Evolutionary conservation across 2,797 vertebrate genomes (phyloP).

Genomic region (Eutrigla gurnardus): DNA sequence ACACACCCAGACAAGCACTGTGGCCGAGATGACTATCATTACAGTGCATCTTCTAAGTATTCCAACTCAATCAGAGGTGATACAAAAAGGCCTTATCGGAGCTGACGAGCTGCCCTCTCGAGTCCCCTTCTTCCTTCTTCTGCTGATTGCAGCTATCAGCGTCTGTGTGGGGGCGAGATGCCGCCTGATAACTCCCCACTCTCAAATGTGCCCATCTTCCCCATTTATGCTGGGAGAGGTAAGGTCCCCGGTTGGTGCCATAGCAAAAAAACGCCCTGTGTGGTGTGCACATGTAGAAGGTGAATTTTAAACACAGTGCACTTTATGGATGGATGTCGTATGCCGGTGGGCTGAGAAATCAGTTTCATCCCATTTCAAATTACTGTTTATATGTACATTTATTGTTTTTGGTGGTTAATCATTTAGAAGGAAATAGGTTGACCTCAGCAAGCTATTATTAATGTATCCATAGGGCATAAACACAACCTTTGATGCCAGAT

Average conservation of each 20-base stretch:
- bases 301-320: constrained; percentile 21
- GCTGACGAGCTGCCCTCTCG: constrained; percentile 73
- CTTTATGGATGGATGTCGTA: constrained; percentile 3
- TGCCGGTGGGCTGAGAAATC: not conserved
- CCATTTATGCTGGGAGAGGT: constrained; percentile 32
- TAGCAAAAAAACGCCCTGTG: not conserved
- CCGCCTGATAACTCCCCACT: constrained; percentile 51
- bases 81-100: constrained; percentile 64
- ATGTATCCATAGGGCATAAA: not conserved
- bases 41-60: constrained; percentile 67
- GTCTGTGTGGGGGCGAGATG: constrained; percentile 68
- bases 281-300: not conserved
- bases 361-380: not conserved
- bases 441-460: not conserved
- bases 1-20: constrained; percentile 18
- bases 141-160: constrained; percentile 79
- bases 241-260: constrained; percentile 28
- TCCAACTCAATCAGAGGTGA: constrained; percentile 77
- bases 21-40: constrained; percentile 61
- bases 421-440: not conserved
- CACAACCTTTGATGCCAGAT: not conserved
- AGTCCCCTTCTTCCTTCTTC: constrained; percentile 70
- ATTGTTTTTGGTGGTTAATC: not conserved
- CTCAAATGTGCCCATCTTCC: constrained; percentile 54
- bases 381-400: not conserved